These are phyloP conservation scores for Schlechtendalia chinensis DNA, from an alignment of 1,140 invertebrate species.

Conservation along the genomic window DNA sequence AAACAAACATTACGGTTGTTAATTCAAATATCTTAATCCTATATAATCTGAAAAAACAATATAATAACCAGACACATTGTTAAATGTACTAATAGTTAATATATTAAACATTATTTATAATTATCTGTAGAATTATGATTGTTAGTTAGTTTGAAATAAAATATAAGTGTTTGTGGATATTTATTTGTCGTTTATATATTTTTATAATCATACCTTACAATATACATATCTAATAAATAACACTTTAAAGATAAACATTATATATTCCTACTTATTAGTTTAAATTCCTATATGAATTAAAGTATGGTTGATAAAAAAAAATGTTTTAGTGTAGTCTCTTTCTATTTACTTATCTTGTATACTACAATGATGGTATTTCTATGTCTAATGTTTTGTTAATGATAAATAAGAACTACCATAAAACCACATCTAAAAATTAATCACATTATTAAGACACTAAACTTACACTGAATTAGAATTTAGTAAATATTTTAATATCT, in stretches of 20 bases:
- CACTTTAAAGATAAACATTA: slow-evolving; percentile 25
- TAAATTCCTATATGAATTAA: slow-evolving; percentile 4
- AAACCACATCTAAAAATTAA: neutral
- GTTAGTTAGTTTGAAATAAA: neutral
- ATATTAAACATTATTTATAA: neutral
- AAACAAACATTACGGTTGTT: neutral
- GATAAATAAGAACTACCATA: neutral
- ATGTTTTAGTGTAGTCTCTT: neutral
- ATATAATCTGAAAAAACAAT: slow-evolving; percentile 1
- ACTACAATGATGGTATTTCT: slow-evolving; percentile 26
- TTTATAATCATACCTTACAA: neutral
- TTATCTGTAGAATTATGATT: neutral
- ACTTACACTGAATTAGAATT: no score
- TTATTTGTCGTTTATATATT: slow-evolving; percentile 2
- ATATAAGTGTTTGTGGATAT: neutral
- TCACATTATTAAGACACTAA: no score
- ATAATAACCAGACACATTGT: neutral
- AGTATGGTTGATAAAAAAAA: slow-evolving; percentile 4
- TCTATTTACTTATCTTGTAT: slow-evolving; percentile 16
- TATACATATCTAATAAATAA: neutral
- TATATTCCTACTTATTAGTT: neutral
- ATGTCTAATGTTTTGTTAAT: neutral
- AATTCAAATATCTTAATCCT: slow-evolving; percentile 3
- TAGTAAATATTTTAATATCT: no score
- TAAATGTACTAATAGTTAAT: neutral